Percentiles rank a stretch among this genome's conserved stretches.
phyloP scores from a whole-genome alignment of 2,797 vertebrate species.

The Mormyrus proboscirostris region DNA sequence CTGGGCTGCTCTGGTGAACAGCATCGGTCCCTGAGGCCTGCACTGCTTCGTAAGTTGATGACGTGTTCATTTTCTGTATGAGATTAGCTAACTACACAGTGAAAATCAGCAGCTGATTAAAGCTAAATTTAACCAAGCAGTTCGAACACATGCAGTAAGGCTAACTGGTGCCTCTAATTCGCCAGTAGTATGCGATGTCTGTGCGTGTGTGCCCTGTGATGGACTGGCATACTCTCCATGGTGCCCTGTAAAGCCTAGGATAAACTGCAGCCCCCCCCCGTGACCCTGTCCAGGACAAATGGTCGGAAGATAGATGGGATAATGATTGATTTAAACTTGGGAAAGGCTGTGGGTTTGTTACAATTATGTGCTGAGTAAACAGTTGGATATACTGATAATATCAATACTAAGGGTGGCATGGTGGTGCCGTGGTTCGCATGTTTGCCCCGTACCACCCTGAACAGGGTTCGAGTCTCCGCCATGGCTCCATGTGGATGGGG shows the following conservation, averaged over 20 bases:
- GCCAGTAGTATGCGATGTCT: not conserved
- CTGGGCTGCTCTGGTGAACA: not conserved
- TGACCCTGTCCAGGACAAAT: not conserved
- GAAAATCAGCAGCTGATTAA: not conserved
- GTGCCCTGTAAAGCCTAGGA: not conserved
- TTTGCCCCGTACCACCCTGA: not conserved
- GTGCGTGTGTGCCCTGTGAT: not conserved
- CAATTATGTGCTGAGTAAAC: not conserved
- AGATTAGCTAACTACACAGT: not conserved
- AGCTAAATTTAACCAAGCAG: not conserved
- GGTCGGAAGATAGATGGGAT: not conserved
- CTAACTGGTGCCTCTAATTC: not conserved
- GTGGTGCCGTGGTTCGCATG: not conserved
- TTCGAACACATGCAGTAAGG: not conserved
- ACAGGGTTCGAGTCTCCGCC: not conserved
- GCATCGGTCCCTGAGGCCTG: not conserved
- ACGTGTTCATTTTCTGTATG: not conserved
- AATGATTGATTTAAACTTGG: not conserved
- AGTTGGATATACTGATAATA: not conserved
- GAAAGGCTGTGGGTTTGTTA: not conserved
- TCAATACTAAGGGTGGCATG: not conserved
- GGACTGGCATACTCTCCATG: not conserved
- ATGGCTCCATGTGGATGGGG: not conserved
- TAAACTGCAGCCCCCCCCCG: not conserved
- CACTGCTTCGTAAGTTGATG: not conserved